Percentiles rank a stretch among this genome's conserved stretches.
Evolutionary conservation across 2,797 vertebrate genomes (phyloP).

Genomic region (Emys orbicularis): DNA sequence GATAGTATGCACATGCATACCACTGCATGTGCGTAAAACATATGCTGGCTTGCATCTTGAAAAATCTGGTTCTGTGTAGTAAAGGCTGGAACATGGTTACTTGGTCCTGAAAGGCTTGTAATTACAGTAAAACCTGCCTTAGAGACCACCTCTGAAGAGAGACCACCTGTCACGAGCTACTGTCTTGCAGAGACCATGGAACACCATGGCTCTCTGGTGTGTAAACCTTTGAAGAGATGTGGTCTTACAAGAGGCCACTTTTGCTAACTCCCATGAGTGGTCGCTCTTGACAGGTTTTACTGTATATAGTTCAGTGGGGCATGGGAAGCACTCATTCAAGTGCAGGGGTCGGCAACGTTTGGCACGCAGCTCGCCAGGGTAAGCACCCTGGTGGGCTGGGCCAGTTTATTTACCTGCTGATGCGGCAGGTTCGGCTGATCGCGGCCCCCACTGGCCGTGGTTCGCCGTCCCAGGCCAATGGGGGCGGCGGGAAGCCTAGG

Average conservation of each 20-base stretch:
- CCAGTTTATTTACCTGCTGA: too few species aligned
- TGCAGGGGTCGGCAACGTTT: too few species aligned
- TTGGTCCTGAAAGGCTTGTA: not conserved
- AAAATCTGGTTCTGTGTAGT: not conserved
- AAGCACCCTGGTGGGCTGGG: too few species aligned
- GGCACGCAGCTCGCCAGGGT: too few species aligned
- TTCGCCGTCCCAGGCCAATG: too few species aligned
- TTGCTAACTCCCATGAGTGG: not conserved
- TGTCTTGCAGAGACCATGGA: too few species aligned
- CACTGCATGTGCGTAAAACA: not conserved
- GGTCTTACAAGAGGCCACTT: not conserved
- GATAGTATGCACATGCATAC: not conserved
- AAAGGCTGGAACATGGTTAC: not conserved
- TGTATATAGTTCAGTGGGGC: not conserved
- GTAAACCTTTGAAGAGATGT: too few species aligned
- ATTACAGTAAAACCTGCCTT: not conserved
- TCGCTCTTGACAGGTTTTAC: not conserved
- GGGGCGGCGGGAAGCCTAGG: too few species aligned
- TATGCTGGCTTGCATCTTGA: not conserved
- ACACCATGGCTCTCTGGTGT: too few species aligned
- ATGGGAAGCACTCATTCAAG: not conserved
- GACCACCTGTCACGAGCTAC: too few species aligned
- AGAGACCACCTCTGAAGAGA: not conserved
- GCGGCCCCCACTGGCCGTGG: too few species aligned
- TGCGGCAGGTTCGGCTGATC: too few species aligned